Evolutionary conservation across 2,113 vertebrate species (phyloP), one percentile per base, ranked within the genome.

Genomic region (Colistium nudipinnis): DNA sequence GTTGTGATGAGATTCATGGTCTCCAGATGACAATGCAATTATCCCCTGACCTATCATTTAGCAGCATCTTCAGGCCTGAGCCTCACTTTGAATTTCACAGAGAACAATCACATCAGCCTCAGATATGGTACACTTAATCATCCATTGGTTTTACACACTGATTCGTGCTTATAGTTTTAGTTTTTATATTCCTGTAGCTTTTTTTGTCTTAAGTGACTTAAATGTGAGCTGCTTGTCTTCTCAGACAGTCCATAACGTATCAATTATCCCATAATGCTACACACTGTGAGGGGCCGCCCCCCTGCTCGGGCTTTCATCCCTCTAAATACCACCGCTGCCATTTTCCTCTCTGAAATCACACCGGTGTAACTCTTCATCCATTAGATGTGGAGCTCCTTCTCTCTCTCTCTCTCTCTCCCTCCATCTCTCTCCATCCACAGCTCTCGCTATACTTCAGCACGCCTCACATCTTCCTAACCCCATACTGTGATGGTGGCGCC

Each of bases 401-500:
- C n/a, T n/a, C n/a, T n/a, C n/a, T 71, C 61, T 74, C 52, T 1
- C 68, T 74, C 30, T 31, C 30, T 76, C 39, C 71, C 53, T 70
- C 57, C 44, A 62, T 69, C 61, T 63, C 25, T 0, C 54, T 36
- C 77, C 30, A 0, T 56, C 51, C 54, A 24, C 16, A 59, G 76
- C 61, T 74, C 63, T 36, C 70, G 25, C 31, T 57, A n/a, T n/a
- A 43, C 70, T 77, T 81, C 53, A 66, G 57, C 57, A 68, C 13
- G 66, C 76, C 78, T 85, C 82, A 74, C 80, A 63, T 86, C 85
- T 83, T 81, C 72, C 66, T 53, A 64, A 70, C 84, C 81, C 79
- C 85, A 76, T 81, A 66, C 88, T 86, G 90, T 66, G 84, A 76
- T 70, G 67, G 68, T 76, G 67, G 72, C 54, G n/a, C 62, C 4